Base-by-base conservation (phyloP, 2,888 invertebrate species). In the Thelaira solivaga region DNA sequence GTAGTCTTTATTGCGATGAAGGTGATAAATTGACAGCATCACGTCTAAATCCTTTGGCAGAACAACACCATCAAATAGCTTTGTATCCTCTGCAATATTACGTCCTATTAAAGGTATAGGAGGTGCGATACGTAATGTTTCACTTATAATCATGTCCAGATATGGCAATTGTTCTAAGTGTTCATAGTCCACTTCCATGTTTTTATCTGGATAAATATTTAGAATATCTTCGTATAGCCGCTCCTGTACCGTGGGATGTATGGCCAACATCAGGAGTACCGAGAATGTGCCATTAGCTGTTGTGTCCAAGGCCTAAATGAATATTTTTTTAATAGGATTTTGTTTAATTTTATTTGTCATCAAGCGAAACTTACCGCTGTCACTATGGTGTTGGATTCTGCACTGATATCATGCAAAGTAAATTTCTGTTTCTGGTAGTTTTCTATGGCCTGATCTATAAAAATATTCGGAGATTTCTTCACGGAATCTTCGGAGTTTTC, bases 81-180 rank as follows among this genome's bases (percentile, higher is more conserved):
- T 73, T 0, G 84, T 29, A 20, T 84, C 85, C n/a, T 47, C 62
- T 0, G 76, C 64, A 0, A 83, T 76, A 69, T 84, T 80, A 2
- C 88, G 82, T 0, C 84, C 83, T 3, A 88, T 83, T 1, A 86
- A 49, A 2, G 88, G 86, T 13, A 86, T 85, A 0, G 86, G 85
- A 0, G 88, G 83, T 39, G 87, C 82, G 0, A 88, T 75, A 11
- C 88, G 80, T 83, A 88, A 83, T 0, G 87, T 83, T 59, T 88
- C 88, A 57, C 85, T 86, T 0, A 88, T 69, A 4, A 88, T 81
- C 68, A 86, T 82, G 34, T 88, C 86, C 45, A 86, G 72, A 65
- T 86, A 88, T 4, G 82, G 81, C 82, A 88, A 83, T 73, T 87
- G 81, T 31, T 84, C 83, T 0, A 82, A 80, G 13, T 86, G 83